Base-by-base conservation (phyloP, 2,797 vertebrate species). In the Acanthurus tractus region DNA sequence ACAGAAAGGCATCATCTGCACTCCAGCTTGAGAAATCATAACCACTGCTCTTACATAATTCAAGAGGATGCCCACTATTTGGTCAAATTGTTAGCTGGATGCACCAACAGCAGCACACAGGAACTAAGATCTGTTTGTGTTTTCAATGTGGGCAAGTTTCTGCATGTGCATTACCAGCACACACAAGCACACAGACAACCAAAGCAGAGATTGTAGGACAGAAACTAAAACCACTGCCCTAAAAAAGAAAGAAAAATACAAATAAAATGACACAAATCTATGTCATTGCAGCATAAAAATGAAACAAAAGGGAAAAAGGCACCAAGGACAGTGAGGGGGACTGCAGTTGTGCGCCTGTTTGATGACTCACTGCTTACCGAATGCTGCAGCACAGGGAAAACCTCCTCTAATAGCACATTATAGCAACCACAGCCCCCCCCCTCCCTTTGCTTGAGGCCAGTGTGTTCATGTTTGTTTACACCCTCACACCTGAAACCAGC, bases 1-100 rank as follows among this genome's bases (percentile, higher is more conserved):
- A 64, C 48, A 81, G 63, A 68, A 57, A 68, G 48, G 42, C n/a
- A 45, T 40, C 64, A 70, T 25, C 64, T 75, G 57, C 63, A 71
- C 49, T 53, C 42, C 57, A 49, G 45, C 29, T 44, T 54, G 25
- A 73, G 5, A 75, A 61, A 79, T 23, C 8, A 12, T 46, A 76
- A 46, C 34, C 23, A 57, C n/a, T 38, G 23, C 17, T 53, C 29
- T 84, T 76, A 57, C 55, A 67, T 76, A 84, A 86, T 64, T 69
- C 36, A 44, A 22, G 40, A 78, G 64, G 66, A 72, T 70, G 34
- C 12, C 55, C 46, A 46, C 29, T 25, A n/a, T 70, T 73, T 70
- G 69, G 61, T 72, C 44, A 42, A 45, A 70, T 15, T 42, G 15
- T 45, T 65, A 14, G n/a, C 49, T 65, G 25, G 8, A 79, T 65